Percentiles rank a stretch among this genome's conserved stretches.
phyloP scores from a whole-genome alignment of 1,140 invertebrate genomes.

The Cataglyphis hispanica region DNA sequence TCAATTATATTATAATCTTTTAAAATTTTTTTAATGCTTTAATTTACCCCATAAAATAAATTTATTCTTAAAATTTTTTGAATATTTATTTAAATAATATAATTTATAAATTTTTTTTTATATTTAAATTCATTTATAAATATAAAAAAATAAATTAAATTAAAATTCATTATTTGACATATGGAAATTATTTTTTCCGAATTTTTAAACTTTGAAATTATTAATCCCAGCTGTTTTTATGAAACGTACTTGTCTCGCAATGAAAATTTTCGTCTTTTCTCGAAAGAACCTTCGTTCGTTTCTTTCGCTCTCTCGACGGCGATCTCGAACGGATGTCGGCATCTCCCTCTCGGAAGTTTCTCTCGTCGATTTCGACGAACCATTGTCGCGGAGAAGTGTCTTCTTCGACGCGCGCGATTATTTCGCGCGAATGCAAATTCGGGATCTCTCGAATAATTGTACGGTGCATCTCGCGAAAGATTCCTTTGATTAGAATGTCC shows the following conservation, averaged over 20 bases:
- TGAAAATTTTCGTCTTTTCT: neutral
- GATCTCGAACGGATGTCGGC: neutral
- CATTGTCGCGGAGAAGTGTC: neutral
- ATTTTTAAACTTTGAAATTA: neutral
- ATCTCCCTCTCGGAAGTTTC: neutral
- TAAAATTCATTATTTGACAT: neutral
- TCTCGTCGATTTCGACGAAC: neutral
- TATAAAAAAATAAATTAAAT: too few relatives aligned
- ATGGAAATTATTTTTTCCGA: neutral
- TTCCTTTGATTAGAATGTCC: neutral
- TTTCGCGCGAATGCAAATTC: neutral
- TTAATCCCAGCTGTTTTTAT: neutral
- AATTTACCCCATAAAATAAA: too few relatives aligned
- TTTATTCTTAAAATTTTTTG: too few relatives aligned
- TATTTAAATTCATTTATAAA: too few relatives aligned
- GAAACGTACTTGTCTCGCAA: neutral
- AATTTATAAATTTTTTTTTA: too few relatives aligned
- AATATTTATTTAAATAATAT: too few relatives aligned
- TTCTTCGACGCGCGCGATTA: neutral
- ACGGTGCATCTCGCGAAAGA: neutral
- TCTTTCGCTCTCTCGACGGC: neutral
- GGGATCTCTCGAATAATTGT: neutral
- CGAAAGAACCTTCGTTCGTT: constrained; percentile 3
- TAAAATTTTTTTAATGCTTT: too few relatives aligned
- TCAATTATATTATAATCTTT: too few relatives aligned